Evolutionary conservation across 2,113 vertebrate species (phyloP).

Genomic region (Takifugu bimaculatus): DNA sequence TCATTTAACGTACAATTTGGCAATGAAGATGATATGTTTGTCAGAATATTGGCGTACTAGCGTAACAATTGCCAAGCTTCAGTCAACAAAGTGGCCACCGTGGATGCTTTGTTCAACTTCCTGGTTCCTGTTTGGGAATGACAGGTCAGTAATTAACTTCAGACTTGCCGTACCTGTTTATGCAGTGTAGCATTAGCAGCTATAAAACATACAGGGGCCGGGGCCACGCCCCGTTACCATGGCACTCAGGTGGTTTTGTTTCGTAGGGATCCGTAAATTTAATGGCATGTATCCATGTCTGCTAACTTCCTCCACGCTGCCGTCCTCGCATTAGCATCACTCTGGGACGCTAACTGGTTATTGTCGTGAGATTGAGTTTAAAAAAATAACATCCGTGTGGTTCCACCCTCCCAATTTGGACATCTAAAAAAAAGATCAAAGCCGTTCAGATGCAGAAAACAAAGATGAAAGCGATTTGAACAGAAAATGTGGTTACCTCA

Average conservation of each 20-base stretch:
- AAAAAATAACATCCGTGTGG: constrained; percentile 26
- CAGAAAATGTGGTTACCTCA: constrained; percentile 22
- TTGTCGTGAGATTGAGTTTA: constrained; percentile 7
- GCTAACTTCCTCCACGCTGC: background rate
- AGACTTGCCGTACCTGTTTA: constrained; percentile 7
- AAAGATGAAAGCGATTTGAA: fast-evolving
- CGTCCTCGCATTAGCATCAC: background rate
- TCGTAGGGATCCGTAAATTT: too few species aligned
- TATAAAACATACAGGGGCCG: background rate
- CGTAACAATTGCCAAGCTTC: too few species aligned
- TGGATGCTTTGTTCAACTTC: background rate
- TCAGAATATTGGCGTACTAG: too few species aligned
- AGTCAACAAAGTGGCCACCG: too few species aligned
- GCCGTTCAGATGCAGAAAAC: background rate
- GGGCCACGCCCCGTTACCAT: constrained; percentile 4
- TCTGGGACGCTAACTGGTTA: constrained; percentile 2
- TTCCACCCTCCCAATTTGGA: background rate
- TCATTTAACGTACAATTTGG: too few species aligned
- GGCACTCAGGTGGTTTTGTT: constrained; percentile 10
- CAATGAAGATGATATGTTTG: too few species aligned
- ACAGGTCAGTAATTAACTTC: background rate
- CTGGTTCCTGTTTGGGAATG: constrained; percentile 4
- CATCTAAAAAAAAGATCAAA: constrained; percentile 2
- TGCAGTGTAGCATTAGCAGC: constrained; percentile 5
- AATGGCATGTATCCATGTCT: too few species aligned